A percentile compares a stretch with the other conserved stretches of the same genome.
Evolutionary conservation across 2,888 invertebrate species (phyloP).

Genomic region (Elegia similella): DNA sequence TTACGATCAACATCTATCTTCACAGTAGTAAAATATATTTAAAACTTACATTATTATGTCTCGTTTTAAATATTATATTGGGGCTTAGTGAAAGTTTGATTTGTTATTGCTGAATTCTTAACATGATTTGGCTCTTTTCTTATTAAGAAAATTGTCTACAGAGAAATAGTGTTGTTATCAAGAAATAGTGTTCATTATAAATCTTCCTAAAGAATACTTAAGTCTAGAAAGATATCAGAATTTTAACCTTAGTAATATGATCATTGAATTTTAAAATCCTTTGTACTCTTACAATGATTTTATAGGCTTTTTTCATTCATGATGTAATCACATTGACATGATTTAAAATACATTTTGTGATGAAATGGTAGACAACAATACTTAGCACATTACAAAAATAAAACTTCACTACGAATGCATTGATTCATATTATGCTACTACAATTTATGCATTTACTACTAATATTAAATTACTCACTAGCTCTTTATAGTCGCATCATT

Average conservation of each 20-base stretch:
- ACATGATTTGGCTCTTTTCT: slow-evolving; percentile 3
- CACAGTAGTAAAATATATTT: neutral
- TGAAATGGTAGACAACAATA: neutral
- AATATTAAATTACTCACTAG: slow-evolving; percentile 1
- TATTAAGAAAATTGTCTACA: slow-evolving; percentile 7
- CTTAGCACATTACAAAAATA: slow-evolving; percentile 4
- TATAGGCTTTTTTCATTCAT: neutral
- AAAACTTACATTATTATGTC: slow-evolving; percentile 1
- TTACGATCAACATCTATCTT: slow-evolving; percentile 1
- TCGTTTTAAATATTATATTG: neutral
- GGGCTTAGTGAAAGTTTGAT: neutral
- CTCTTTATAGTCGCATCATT: neutral
- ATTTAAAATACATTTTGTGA: slow-evolving; percentile 3
- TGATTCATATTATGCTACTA: slow-evolving; percentile 2
- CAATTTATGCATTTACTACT: slow-evolving; percentile 2
- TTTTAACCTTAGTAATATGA: slow-evolving; percentile 6
- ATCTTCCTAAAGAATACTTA: slow-evolving; percentile 5
- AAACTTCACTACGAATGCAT: slow-evolving; percentile 1
- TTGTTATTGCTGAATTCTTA: neutral
- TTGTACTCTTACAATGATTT: slow-evolving; percentile 15
- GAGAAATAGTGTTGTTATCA: slow-evolving; percentile 6
- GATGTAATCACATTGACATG: neutral
- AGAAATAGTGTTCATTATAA: slow-evolving; percentile 13
- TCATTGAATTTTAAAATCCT: slow-evolving; percentile 13
- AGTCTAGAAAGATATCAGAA: slow-evolving; percentile 3